Conservation (phyloP, 2,888 invertebrate genomes). For the Nomada ruficornis region DNA sequence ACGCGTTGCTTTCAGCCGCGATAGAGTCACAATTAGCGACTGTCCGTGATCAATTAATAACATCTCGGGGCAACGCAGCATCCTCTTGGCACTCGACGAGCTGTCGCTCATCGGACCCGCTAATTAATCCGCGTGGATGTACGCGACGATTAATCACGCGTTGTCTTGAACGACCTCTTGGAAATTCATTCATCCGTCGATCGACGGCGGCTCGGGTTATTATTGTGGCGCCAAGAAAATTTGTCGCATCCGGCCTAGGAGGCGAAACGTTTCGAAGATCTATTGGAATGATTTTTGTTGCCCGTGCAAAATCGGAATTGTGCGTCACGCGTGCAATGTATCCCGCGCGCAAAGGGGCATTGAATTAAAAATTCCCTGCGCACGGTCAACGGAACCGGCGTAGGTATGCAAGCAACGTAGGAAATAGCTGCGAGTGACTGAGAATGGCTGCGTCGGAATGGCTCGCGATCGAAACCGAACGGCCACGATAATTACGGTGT, state of each 20-base stretch:
- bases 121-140: constrained; percentile 67
- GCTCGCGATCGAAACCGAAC: constrained; percentile 47
- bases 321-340: too few species aligned
- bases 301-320: too few species aligned
- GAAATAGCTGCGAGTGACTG: background rate
- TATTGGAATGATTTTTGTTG: too few species aligned
- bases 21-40: constrained; percentile 68
- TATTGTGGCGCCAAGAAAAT: background rate
- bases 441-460: background rate
- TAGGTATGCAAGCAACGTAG: background rate
- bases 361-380: too few species aligned
- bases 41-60: constrained; percentile 73
- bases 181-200: constrained; percentile 53
- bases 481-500: constrained; percentile 60
- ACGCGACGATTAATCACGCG: constrained; percentile 65
- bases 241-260: background rate
- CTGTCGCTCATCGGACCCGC: constrained; percentile 68
- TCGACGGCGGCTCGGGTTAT: background rate
- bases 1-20: constrained; percentile 60
- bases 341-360: too few species aligned
- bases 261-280: too few species aligned
- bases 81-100: constrained; percentile 67
- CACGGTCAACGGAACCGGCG: too few species aligned
- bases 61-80: constrained; percentile 33
- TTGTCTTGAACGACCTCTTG: constrained; percentile 12